Evolutionary conservation across 2,797 vertebrate genomes (phyloP).

Genomic region (Gila robusta): DNA sequence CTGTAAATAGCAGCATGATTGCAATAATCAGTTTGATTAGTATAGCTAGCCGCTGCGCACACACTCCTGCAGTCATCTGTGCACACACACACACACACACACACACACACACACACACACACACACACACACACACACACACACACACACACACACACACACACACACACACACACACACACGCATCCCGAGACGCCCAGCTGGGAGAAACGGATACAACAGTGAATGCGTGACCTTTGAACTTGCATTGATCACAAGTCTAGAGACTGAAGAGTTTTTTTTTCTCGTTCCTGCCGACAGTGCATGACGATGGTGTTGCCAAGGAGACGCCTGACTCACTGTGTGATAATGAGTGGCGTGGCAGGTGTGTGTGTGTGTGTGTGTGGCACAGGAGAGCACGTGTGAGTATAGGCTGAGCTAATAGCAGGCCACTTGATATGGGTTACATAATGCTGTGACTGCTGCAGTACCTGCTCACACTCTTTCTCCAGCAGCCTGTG

Average conservation of each 20-base stretch:
- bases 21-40: constrained; percentile 61
- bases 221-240: constrained; percentile 58
- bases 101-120: neutral
- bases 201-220: constrained; percentile 34
- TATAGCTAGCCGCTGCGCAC: constrained; percentile 32
- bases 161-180: neutral
- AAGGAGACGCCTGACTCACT: constrained; percentile 68
- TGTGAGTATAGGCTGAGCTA: constrained; percentile 80
- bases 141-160: neutral
- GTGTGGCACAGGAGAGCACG: constrained; percentile 67
- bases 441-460: constrained; percentile 81
- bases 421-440: constrained; percentile 82
- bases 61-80: constrained; percentile 18
- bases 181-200: constrained; percentile 7
- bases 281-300: constrained; percentile 51
- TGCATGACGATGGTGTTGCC: constrained; percentile 67
- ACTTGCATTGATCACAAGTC: constrained; percentile 60
- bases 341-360: constrained; percentile 60
- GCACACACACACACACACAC: neutral
- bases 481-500: constrained; percentile 18
- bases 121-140: neutral
- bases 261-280: constrained; percentile 35
- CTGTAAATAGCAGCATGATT: constrained; percentile 58
- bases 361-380: constrained; percentile 50
- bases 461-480: constrained; percentile 67